These are phyloP conservation scores for Noctuana brunneofusca DNA, from an alignment of 2,888 invertebrate species.

Conservation along the genomic window DNA sequence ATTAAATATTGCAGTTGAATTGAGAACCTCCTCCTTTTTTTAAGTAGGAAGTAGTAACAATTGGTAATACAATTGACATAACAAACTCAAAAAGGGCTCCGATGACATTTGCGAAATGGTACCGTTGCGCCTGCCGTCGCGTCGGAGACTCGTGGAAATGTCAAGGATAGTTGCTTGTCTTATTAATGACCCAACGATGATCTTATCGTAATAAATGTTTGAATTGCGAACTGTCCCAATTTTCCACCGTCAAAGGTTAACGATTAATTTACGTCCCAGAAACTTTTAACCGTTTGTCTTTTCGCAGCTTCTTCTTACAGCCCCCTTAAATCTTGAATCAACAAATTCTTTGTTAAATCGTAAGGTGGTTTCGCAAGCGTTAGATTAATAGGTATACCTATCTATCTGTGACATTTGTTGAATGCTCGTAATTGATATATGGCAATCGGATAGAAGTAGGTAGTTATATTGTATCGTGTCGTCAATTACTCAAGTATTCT, in stretches of 20 bases:
- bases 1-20: too few relatives aligned
- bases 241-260: background rate
- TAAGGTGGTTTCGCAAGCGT: background rate
- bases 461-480: background rate
- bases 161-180: conserved; percentile 37
- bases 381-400: too few relatives aligned
- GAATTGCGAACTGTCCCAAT: background rate
- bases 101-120: conserved; percentile 21
- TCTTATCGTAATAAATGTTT: conserved; percentile 6
- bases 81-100: conserved; percentile 17
- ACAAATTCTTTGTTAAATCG: background rate
- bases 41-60: too few relatives aligned
- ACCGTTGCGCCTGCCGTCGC: conserved; percentile 1
- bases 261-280: background rate
- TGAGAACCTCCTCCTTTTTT: too few relatives aligned
- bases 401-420: background rate
- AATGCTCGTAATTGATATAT: background rate
- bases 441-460: background rate
- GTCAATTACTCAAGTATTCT: conserved; percentile 18
- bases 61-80: conserved; percentile 8
- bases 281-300: background rate
- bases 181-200: conserved; percentile 14
- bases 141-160: conserved; percentile 37
- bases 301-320: background rate
- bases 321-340: background rate